phyloP scores from a whole-genome alignment of 2,797 vertebrate species.

The Sebastolobus alascanus region DNA sequence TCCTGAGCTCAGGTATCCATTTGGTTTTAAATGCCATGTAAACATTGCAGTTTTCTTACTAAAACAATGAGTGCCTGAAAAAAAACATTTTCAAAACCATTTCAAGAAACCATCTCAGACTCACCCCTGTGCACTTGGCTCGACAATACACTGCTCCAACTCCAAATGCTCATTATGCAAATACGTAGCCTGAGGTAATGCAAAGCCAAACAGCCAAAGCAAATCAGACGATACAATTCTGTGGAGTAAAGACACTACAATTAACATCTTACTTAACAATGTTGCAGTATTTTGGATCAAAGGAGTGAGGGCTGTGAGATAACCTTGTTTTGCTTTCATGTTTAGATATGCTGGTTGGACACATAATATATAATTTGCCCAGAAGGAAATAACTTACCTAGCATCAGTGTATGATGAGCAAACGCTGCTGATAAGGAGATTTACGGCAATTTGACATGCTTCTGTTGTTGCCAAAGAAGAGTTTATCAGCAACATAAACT shows the following conservation, averaged over 20 bases:
- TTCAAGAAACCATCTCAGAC: slow-evolving; percentile 38
- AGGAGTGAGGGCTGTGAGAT: slow-evolving; percentile 63
- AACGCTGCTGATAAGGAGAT: slow-evolving; percentile 59
- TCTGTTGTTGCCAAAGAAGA: slow-evolving; percentile 39
- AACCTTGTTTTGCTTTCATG: slow-evolving; percentile 74
- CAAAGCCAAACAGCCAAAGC: slow-evolving; percentile 78
- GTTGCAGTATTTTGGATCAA: slow-evolving; percentile 72
- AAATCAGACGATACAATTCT: slow-evolving; percentile 80
- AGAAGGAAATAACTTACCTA: slow-evolving; percentile 56
- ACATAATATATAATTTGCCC: slow-evolving; percentile 46
- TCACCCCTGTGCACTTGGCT: slow-evolving; percentile 56
- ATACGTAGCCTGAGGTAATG: slow-evolving; percentile 81
- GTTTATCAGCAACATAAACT: slow-evolving; percentile 54
- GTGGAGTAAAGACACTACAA: slow-evolving; percentile 67
- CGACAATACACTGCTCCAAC: slow-evolving; percentile 60
- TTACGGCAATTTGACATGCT: slow-evolving; percentile 65
- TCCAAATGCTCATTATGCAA: slow-evolving; percentile 84
- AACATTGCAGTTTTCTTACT: slow-evolving; percentile 6
- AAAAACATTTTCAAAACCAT: slow-evolving; percentile 30
- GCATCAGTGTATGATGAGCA: slow-evolving; percentile 32
- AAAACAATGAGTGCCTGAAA: not conserved
- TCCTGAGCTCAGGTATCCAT: not conserved
- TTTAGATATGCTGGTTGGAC: slow-evolving; percentile 62
- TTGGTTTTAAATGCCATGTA: slow-evolving; percentile 6
- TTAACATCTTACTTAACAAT: slow-evolving; percentile 79